These are phyloP conservation scores for Periparus ater DNA, from an alignment of 2,797 vertebrate genomes.

Conservation along the genomic window DNA sequence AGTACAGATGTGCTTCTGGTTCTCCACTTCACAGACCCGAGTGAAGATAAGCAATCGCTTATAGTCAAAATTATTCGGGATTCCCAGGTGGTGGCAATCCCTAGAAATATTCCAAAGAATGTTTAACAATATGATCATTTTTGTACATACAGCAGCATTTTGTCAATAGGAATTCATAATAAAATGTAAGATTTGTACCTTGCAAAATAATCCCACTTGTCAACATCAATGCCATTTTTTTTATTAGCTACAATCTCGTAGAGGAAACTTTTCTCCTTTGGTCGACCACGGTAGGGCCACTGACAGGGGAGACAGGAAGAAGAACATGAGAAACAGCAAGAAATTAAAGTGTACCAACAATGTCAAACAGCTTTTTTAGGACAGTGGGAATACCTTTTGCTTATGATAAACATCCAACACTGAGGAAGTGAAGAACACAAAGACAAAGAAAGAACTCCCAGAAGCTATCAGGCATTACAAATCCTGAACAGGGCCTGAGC, in stretches of 20 bases:
- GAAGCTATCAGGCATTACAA: neutral
- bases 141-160: neutral
- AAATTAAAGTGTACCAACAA: neutral
- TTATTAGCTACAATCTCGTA: conserved; percentile 98
- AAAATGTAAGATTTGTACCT: conserved; percentile 75
- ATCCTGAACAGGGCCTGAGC: neutral
- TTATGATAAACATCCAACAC: neutral
- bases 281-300: conserved; percentile 88
- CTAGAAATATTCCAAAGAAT: conserved; percentile 73
- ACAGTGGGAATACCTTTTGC: neutral
- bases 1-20: conserved; percentile 86
- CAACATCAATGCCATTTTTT: conserved; percentile 92
- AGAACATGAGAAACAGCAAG: neutral
- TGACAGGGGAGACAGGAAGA: conserved; percentile 37
- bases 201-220: conserved; percentile 99
- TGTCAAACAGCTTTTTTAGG: neutral
- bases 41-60: conserved; percentile 88
- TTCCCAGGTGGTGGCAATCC: conserved; percentile 93
- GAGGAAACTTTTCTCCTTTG: conserved; percentile 89
- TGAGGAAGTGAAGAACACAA: neutral
- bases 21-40: conserved; percentile 86
- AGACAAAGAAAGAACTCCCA: neutral
- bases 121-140: neutral
- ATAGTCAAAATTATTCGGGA: conserved; percentile 95
- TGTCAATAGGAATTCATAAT: neutral